Conservation (phyloP, 2,888 invertebrate genomes). For the Lumbricus terrestris region DNA sequence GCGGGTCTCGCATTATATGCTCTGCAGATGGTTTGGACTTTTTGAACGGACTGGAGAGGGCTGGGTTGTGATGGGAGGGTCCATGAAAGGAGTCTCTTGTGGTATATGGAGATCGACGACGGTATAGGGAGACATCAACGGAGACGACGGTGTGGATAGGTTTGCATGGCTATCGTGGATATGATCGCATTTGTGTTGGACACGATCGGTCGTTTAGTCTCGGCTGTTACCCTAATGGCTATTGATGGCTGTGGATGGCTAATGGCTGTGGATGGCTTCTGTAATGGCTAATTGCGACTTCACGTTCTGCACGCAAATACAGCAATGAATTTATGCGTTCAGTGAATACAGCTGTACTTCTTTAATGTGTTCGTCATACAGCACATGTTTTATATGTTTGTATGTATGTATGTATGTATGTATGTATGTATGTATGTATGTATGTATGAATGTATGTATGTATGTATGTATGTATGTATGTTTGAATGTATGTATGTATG, state of each 20-base stretch:
- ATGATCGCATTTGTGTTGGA: conserved; percentile 3
- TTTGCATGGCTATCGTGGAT: background rate
- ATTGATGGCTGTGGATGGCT: background rate
- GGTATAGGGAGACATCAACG: background rate
- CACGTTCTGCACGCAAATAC: background rate
- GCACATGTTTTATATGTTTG: background rate
- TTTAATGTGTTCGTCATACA: background rate
- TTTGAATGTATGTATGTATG: no score
- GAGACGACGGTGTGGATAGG: background rate
- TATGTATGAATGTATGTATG: background rate
- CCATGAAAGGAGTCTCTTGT: background rate
- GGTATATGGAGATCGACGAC: background rate
- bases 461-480: background rate
- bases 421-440: background rate
- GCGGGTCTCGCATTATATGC: background rate
- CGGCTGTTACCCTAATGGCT: background rate
- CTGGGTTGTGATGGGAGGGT: background rate
- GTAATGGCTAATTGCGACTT: background rate
- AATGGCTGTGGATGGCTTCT: background rate
- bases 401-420: no score
- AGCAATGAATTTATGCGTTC: background rate
- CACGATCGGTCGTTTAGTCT: conserved; percentile 3
- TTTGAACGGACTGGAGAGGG: no score
- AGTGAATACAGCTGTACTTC: background rate
- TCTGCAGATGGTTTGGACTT: background rate